Percentiles rank a stretch among this genome's conserved stretches.
phyloP scores from a whole-genome alignment of 2,888 invertebrate genomes.

The Didymodactylos carnosus region DNA sequence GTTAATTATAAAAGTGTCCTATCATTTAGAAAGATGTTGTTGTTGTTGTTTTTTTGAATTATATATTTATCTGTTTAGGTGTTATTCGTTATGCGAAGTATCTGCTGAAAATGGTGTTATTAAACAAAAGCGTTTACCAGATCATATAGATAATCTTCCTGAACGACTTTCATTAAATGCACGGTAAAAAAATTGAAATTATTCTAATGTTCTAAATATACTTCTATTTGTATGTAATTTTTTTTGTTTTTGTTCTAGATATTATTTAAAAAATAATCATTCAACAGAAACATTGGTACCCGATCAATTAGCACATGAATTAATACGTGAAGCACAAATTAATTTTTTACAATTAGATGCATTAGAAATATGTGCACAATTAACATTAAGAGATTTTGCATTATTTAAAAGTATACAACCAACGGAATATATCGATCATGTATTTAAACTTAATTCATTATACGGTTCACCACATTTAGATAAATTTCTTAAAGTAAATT shows the following conservation, averaged over 20 bases:
- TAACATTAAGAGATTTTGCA: slow-evolving; percentile 81
- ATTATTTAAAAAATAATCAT: slow-evolving; percentile 81
- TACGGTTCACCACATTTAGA: background rate
- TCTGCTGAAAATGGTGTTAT: slow-evolving; percentile 70
- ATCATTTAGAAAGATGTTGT: background rate
- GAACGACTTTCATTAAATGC: slow-evolving; percentile 63
- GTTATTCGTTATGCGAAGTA: slow-evolving; percentile 83
- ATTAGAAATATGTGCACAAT: slow-evolving; percentile 79
- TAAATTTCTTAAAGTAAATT: background rate
- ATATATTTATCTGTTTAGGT: slow-evolving; percentile 41
- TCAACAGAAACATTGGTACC: slow-evolving; percentile 7
- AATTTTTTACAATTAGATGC: slow-evolving; percentile 46
- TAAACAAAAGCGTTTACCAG: slow-evolving; percentile 79
- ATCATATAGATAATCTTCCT: slow-evolving; percentile 78
- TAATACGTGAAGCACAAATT: slow-evolving; percentile 74
- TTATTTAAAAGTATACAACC: slow-evolving; percentile 69
- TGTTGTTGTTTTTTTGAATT: background rate
- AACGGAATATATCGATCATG: slow-evolving; percentile 67
- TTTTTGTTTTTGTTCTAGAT: no score
- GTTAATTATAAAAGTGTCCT: background rate
- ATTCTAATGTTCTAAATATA: no score
- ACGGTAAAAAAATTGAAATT: no score
- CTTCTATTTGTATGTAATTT: no score
- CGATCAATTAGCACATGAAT: slow-evolving; percentile 41
- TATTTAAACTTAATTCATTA: slow-evolving; percentile 40